Conservation (phyloP, 2,888 invertebrate genomes). For the Heterodera filipjevi region DNA sequence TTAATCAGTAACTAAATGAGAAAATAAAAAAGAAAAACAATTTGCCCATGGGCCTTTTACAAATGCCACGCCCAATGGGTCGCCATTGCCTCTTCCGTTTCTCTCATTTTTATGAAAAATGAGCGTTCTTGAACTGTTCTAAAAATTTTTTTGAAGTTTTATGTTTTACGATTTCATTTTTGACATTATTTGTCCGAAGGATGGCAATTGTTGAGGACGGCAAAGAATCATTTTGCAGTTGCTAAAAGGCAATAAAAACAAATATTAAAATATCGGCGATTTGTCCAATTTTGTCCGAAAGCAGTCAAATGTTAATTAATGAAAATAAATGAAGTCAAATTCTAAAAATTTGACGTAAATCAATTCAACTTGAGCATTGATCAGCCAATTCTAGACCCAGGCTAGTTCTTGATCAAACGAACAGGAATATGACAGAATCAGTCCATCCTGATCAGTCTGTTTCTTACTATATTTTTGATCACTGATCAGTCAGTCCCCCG, state of each 20-base stretch:
- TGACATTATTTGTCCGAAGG: not conserved
- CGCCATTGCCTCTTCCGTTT: not conserved
- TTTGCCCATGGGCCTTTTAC: conserved; percentile 3
- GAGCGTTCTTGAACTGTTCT: not conserved
- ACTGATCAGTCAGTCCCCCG: too few relatives aligned
- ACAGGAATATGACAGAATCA: too few relatives aligned
- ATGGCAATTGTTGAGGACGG: not conserved
- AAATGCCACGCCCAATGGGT: not conserved
- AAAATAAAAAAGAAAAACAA: conserved; percentile 16
- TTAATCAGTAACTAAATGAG: conserved; percentile 14
- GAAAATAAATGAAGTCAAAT: too few relatives aligned
- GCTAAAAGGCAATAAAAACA: not conserved
- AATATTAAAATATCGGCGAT: too few relatives aligned
- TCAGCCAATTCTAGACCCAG: too few relatives aligned
- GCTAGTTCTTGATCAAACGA: too few relatives aligned
- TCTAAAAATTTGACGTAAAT: too few relatives aligned
- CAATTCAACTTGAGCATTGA: too few relatives aligned
- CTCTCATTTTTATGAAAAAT: not conserved
- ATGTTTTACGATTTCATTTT: not conserved
- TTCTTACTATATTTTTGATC: too few relatives aligned
- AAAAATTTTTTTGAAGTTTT: not conserved
- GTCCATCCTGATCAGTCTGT: too few relatives aligned
- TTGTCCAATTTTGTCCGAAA: too few relatives aligned
- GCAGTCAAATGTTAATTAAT: too few relatives aligned
- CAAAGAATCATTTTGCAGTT: not conserved